Base-by-base conservation (phyloP, 23 tunicate genomes). In the Ascidia mentula region DNA sequence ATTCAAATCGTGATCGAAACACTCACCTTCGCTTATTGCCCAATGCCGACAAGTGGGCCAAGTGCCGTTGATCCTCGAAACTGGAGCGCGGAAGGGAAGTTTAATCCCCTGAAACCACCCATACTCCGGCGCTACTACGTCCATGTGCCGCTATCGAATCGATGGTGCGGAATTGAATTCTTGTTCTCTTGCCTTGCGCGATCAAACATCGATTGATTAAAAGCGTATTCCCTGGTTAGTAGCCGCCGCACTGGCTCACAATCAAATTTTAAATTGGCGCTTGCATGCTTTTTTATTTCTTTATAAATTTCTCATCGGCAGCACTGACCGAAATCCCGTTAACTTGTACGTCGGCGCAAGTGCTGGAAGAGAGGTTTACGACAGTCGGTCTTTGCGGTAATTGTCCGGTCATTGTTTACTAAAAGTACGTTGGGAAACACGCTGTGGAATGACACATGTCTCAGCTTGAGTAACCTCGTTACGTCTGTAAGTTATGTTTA, bases 181-280 rank as follows among this genome's bases (percentile, higher is more conserved):
- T 53, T 53, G 65, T 53, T 53, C 65, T 3, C 28, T 53, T 53
- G 65, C 65, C 65, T 6, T 28, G 28, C 1, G 2, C 65, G 65
- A 53, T 53, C 65, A 9, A 53, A 28, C 65, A 53, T 53, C 65
- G 65, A 53, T 53, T 53, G 13, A 53, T 53, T 53, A 53, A 53
- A 53, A 53, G 65, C 65, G 65, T 9, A 53, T 53, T 53, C 13
- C 65, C 22, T 28, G 65, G 65, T 53, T 53, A 53, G 24, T 53
- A 28, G 65, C 65, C 65, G 13, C 65, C 24, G 28, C 13, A 28
- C 65, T 20, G 65, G 24, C 4, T 53, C 65, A 28, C 65, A 53
- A 53, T 53, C 65, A 53, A 53, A 53, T 5, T 53, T 53, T 53
- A 28, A 53, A 53, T 28, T 53, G 12, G 4, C 24, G 24, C n/a